A percentile compares a stretch with the other conserved stretches of the same genome.
phyloP scores from a whole-genome alignment of 2,888 invertebrate species.

The Rosalia funebris region DNA sequence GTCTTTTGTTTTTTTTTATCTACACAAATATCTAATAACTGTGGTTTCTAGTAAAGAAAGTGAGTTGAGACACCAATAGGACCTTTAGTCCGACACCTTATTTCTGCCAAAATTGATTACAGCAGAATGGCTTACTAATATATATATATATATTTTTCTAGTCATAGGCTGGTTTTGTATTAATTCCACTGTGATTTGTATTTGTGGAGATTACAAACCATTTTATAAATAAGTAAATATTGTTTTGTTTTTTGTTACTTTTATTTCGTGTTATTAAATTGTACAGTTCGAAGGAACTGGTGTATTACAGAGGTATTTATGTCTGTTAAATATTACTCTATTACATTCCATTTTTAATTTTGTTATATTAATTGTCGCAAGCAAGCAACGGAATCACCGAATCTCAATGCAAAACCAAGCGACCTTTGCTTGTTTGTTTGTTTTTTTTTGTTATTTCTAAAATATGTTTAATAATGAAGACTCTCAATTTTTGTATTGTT shows the following conservation, averaged over 20 bases:
- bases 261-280: constrained; percentile 1
- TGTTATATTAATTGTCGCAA: neutral
- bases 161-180: too few relatives aligned
- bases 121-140: too few relatives aligned
- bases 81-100: too few relatives aligned
- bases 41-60: neutral
- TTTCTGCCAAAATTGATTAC: too few relatives aligned
- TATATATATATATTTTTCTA: neutral
- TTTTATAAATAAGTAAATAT: too few relatives aligned
- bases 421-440: constrained; percentile 4
- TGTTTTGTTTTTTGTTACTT: neutral
- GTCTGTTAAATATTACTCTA: neutral
- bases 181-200: too few relatives aligned
- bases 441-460: constrained; percentile 13
- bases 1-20: constrained; percentile 13
- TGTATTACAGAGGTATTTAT: constrained; percentile 11
- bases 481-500: constrained; percentile 56
- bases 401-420: neutral
- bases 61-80: neutral
- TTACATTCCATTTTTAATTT: constrained; percentile 31
- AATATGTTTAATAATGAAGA: constrained; percentile 27
- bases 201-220: too few relatives aligned
- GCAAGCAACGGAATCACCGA: constrained; percentile 7
- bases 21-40: constrained; percentile 1
- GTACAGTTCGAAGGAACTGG: constrained; percentile 11